Conservation (phyloP, 2,797 vertebrate genomes). For the Geotria australis region DNA sequence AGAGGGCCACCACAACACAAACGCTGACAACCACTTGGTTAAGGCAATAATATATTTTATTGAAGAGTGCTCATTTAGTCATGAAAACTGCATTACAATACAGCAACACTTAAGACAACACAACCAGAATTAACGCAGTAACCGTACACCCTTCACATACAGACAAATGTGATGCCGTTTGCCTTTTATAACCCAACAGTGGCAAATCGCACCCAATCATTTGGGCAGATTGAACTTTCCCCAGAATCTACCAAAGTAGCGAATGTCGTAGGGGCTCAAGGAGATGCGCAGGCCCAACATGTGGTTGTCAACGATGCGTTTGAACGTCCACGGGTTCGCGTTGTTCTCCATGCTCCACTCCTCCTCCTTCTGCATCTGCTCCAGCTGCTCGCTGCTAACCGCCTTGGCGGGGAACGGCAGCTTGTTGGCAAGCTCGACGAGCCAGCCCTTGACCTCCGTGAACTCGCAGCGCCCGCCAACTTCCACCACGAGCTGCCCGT, state of each 20-base stretch:
- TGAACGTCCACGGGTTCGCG: slow-evolving; percentile 83
- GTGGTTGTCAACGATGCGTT: slow-evolving; percentile 23
- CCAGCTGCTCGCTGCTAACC: slow-evolving; percentile 27
- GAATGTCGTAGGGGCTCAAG: slow-evolving; percentile 42
- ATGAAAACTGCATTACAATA: no score
- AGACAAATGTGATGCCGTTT: no score
- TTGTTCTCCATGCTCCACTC: slow-evolving; percentile 24
- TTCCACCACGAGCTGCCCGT: slow-evolving; percentile 38
- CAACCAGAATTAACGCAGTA: no score
- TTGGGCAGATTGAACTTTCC: slow-evolving; percentile 36
- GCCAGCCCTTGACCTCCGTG: slow-evolving; percentile 20
- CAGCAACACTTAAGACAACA: no score
- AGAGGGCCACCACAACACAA: no score
- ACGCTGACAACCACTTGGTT: no score
- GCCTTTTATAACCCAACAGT: no score
- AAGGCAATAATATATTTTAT: no score
- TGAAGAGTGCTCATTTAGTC: no score
- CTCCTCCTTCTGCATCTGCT: slow-evolving; percentile 12
- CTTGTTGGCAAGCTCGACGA: slow-evolving; percentile 38
- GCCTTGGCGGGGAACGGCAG: slow-evolving; percentile 49
- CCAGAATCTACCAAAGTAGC: slow-evolving; percentile 26
- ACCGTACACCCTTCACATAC: no score
- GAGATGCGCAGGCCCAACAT: slow-evolving; percentile 56
- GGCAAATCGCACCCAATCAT: slow-evolving; percentile 17
- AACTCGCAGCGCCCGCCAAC: slow-evolving; percentile 50